phyloP scores from a whole-genome alignment of 2,113 vertebrate species.

The Brachypodius melanocephalos region DNA sequence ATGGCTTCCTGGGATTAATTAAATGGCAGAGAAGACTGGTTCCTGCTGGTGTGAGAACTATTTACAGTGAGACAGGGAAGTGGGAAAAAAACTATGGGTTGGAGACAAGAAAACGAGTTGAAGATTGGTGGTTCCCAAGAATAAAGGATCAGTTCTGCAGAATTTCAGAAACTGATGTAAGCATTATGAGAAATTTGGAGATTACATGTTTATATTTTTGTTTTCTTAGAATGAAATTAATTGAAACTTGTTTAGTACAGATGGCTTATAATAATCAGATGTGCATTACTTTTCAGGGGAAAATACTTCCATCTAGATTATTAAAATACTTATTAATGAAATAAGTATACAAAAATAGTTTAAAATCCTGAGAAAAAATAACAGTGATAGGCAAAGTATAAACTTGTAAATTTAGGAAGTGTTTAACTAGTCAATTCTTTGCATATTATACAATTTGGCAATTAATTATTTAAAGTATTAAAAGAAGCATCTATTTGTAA shows the following conservation, averaged over 20 bases:
- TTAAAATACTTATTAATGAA: background rate
- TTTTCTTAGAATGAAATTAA: background rate
- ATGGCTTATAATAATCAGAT: background rate
- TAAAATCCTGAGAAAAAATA: background rate
- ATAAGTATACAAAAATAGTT: background rate
- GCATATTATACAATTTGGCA: background rate
- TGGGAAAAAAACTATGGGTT: constrained; percentile 86
- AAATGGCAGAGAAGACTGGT: constrained; percentile 20
- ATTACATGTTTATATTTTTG: background rate
- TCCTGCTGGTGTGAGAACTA: constrained; percentile 57
- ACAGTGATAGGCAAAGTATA: background rate
- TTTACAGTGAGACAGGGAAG: constrained; percentile 87
- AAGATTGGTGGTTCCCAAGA: constrained; percentile 86
- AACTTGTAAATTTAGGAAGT: background rate
- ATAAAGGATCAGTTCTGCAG: constrained; percentile 80
- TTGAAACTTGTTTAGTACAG: background rate
- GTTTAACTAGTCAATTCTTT: background rate
- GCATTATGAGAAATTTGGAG: background rate
- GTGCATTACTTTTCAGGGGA: background rate
- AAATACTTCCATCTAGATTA: background rate
- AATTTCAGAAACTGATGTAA: constrained; percentile 77
- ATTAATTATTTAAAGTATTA: background rate
- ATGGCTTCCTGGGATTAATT: background rate
- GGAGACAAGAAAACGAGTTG: constrained; percentile 84
- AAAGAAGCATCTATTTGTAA: background rate